Conservation (phyloP, 2,113 vertebrate genomes). For the Leiothrix lutea region DNA sequence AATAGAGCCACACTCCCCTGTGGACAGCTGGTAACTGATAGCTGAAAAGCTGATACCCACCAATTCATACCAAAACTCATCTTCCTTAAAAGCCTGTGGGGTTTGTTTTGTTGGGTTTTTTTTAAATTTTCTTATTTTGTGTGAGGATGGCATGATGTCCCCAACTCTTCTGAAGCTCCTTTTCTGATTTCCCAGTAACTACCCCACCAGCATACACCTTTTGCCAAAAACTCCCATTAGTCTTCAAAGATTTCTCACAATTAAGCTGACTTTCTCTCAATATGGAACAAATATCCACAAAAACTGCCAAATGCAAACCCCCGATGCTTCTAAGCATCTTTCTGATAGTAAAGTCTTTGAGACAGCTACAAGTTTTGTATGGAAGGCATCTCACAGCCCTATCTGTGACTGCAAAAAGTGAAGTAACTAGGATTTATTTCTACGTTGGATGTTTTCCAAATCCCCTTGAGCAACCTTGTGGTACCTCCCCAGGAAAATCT, state of each 20-base stretch:
- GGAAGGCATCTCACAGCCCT: background rate
- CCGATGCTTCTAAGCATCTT: background rate
- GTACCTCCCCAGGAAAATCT: background rate
- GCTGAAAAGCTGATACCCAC: background rate
- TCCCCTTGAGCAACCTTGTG: fast-evolving
- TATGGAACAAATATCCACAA: background rate
- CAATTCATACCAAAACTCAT: background rate
- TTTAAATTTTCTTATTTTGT: background rate
- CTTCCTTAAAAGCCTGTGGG: background rate
- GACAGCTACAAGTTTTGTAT: background rate
- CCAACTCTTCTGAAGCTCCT: background rate
- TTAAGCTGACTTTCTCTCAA: background rate
- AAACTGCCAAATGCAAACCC: background rate
- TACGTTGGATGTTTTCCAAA: background rate
- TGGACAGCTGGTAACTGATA: background rate
- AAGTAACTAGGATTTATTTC: background rate
- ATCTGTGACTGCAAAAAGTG: background rate
- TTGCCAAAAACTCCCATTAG: background rate
- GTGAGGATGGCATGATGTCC: background rate
- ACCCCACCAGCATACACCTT: background rate
- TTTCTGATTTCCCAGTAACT: background rate
- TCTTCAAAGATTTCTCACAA: background rate
- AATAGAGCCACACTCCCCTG: background rate
- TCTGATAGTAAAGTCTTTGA: background rate
- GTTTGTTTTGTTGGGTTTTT: fast-evolving